Evolutionary conservation across 2,888 invertebrate genomes (phyloP), one percentile per base, ranked within the genome.

Genomic region (Pollenia griseotomentosa): DNA sequence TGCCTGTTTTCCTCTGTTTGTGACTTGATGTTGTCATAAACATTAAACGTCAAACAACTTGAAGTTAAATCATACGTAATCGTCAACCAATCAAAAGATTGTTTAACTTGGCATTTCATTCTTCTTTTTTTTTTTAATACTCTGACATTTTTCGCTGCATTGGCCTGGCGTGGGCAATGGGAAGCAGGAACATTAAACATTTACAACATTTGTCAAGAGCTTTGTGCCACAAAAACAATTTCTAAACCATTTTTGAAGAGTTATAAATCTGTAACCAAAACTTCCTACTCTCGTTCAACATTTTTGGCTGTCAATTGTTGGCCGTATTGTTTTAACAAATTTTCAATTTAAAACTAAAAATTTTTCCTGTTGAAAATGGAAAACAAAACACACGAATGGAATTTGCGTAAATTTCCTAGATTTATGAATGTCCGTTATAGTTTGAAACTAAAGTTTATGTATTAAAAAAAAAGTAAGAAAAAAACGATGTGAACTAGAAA

Each of bases 81-180:
- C 87, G 83, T 84, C 83, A 87, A 87, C 87, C 87, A 87, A 87
- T 87, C 87, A 87, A 81, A 84, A 87, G 83, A 87, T 81, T 81
- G 73, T 68, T 87, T 87, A 68, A 87, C 46, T 73, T 73, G 78
- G 59, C 51, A 46, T 70, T 75, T 79, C 12, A 12, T 48, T n/a
- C 23, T 40, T 16, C 40, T 65, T n/a, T 10, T 8, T 14, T 7
- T 16, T 51, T 23, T 19, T 16, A 42, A 19, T 51, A 48, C 19
- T 48, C 59, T 19, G n/a, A 53, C 23, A 78, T 42, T 23, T 55
- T 16, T 23, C 65, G 40, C 71, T 55, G 40, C 12, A 4, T 2
- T 63, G 33, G 51, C 7, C 42, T 53, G 51, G 61, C 61, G 48
- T 61, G 51, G 16, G 33, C 33, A 40, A 42, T 63, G 16, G 11